A percentile compares a stretch with the other conserved stretches of the same genome.
Evolutionary conservation across 2,113 vertebrate genomes (phyloP).

Genomic region (Ia io): DNA sequence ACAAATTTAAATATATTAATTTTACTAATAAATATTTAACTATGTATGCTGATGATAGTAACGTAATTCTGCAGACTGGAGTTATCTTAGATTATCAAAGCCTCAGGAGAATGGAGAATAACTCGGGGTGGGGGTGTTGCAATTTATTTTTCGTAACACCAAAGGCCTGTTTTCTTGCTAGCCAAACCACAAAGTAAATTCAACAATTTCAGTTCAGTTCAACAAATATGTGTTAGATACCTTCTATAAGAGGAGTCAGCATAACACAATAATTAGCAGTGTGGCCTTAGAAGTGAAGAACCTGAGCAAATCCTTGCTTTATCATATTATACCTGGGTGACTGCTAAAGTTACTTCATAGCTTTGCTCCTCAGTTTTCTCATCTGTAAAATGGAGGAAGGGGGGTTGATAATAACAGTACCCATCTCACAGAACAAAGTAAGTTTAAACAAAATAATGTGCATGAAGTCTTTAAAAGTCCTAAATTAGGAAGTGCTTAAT

Average conservation of each 20-base stretch:
- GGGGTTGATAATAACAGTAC: background rate
- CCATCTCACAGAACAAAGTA: background rate
- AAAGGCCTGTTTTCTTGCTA: background rate
- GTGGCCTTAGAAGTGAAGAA: background rate
- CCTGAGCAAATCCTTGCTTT: background rate
- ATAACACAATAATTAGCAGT: background rate
- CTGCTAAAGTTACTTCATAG: background rate
- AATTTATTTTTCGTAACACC: slow-evolving; percentile 43
- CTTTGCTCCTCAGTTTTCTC: background rate
- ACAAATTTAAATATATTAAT: slow-evolving; percentile 59
- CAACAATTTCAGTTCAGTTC: background rate
- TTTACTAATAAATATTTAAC: slow-evolving; percentile 65
- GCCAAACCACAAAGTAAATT: background rate
- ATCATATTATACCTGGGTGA: background rate
- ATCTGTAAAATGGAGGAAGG: background rate
- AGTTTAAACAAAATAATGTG: background rate
- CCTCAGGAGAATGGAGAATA: background rate
- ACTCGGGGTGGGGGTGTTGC: background rate
- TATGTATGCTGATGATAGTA: slow-evolving; percentile 12
- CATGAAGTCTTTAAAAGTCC: background rate
- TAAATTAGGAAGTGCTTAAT: background rate
- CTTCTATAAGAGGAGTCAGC: background rate
- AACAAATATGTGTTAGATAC: background rate
- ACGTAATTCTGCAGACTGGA: background rate
- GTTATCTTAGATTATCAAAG: slow-evolving; percentile 20